phyloP scores from a whole-genome alignment of 1,140 invertebrate genomes.

The Pseudachorutes palmiensis region DNA sequence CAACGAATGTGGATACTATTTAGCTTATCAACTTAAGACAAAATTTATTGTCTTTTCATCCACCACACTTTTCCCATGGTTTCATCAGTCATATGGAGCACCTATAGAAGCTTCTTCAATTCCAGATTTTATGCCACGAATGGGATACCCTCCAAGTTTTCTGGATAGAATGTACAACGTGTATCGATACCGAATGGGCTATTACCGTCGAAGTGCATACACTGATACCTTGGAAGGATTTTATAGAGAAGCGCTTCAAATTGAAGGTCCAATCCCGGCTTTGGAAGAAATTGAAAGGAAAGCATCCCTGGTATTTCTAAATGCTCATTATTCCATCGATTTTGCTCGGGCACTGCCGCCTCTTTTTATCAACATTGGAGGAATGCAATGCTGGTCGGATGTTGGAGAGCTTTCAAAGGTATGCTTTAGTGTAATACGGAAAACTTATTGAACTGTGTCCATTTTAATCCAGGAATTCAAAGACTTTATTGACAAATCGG shows the following conservation, averaged over 20 bases:
- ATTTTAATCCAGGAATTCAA: slow-evolving; percentile 28
- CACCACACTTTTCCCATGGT: background rate
- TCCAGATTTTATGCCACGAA: background rate
- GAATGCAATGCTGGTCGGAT: slow-evolving; percentile 20
- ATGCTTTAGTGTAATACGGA: too few relatives aligned
- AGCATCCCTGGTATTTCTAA: slow-evolving; percentile 18
- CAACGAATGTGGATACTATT: background rate
- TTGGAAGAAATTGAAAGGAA: slow-evolving; percentile 18
- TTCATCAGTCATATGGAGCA: background rate
- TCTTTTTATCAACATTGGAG: slow-evolving; percentile 19
- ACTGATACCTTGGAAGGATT: background rate
- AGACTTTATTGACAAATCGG: slow-evolving; percentile 24
- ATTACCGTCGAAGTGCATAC: background rate
- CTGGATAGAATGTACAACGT: slow-evolving; percentile 3
- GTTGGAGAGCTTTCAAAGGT: background rate
- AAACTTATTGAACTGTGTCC: too few relatives aligned
- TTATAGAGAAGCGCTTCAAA: background rate
- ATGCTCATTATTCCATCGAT: slow-evolving; percentile 20
- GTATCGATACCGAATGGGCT: background rate
- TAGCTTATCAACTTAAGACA: background rate
- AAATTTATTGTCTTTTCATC: background rate
- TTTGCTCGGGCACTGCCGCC: slow-evolving; percentile 21
- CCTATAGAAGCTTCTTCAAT: background rate
- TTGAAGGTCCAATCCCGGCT: background rate
- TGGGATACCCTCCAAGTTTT: background rate